Conservation (phyloP, 1,140 invertebrate genomes). For the Euwallacea similis region DNA sequence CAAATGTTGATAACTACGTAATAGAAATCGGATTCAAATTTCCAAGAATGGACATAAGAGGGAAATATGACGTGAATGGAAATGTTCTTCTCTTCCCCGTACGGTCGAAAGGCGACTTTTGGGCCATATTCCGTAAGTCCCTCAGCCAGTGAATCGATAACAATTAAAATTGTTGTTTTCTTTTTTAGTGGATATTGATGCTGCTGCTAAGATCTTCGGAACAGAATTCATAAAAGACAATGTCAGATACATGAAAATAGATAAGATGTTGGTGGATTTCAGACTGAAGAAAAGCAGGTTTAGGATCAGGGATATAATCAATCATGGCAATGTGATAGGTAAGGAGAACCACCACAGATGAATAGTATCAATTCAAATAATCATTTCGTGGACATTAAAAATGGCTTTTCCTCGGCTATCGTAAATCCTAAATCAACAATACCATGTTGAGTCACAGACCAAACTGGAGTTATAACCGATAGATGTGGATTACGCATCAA, state of each 20-base stretch:
- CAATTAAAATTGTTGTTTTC: neutral
- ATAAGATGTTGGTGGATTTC: constrained; percentile 70
- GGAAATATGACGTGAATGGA: constrained; percentile 72
- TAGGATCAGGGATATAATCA: constrained; percentile 69
- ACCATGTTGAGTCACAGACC: too few relatives aligned
- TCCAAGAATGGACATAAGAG: constrained; percentile 70
- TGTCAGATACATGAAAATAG: constrained; percentile 67
- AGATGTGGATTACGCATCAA: too few relatives aligned
- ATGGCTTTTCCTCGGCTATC: neutral
- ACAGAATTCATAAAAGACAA: constrained; percentile 63
- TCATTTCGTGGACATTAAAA: neutral
- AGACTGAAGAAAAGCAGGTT: constrained; percentile 69
- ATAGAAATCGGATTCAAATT: constrained; percentile 69
- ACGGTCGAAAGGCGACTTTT: constrained; percentile 74
- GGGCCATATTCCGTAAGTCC: constrained; percentile 72
- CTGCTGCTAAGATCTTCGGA: constrained; percentile 70
- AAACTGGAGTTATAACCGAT: neutral
- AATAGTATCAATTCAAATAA: neutral
- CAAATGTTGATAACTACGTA: constrained; percentile 66
- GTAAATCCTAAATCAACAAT: too few relatives aligned
- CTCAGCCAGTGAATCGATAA: neutral
- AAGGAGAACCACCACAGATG: constrained; percentile 33
- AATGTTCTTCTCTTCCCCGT: constrained; percentile 76
- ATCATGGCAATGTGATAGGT: constrained; percentile 75
- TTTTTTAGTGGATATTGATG: constrained; percentile 67